These are phyloP conservation scores for Scaptomyza tumidula DNA, from an alignment of 2,888 invertebrate genomes.

Conservation along the genomic window DNA sequence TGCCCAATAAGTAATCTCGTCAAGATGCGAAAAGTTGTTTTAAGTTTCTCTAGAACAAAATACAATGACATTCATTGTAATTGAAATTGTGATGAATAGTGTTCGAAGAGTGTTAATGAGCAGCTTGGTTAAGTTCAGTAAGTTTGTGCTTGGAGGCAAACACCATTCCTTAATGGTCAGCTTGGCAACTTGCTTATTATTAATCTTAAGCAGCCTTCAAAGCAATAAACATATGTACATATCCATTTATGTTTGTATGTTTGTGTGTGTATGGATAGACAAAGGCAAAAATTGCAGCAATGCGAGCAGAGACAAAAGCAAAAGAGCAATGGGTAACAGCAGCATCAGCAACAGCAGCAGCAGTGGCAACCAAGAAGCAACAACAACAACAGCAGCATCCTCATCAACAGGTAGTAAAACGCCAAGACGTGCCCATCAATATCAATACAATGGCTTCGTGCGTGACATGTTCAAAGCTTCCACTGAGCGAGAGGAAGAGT, in stretches of 20 bases:
- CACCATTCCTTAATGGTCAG: slow-evolving; percentile 43
- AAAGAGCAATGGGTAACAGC: slow-evolving; percentile 16
- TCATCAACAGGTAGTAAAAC: slow-evolving; percentile 82
- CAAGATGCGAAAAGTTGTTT: not conserved
- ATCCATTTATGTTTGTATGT: no score
- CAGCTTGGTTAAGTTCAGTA: slow-evolving; percentile 34
- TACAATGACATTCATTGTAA: slow-evolving; percentile 52
- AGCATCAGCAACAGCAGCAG: slow-evolving; percentile 30
- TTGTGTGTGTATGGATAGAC: slow-evolving; percentile 22
- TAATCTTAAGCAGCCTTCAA: slow-evolving; percentile 46
- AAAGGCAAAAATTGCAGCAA: slow-evolving; percentile 48
- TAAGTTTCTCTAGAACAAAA: not conserved
- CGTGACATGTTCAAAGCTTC: slow-evolving; percentile 69
- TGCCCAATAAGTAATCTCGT: not conserved
- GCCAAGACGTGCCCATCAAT: slow-evolving; percentile 80
- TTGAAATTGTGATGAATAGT: slow-evolving; percentile 73
- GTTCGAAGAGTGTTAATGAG: slow-evolving; percentile 68
- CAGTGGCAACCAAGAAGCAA: slow-evolving; percentile 28
- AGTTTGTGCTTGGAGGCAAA: slow-evolving; percentile 14
- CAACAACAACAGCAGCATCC: slow-evolving; percentile 44
- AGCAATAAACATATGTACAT: not conserved
- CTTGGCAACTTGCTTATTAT: slow-evolving; percentile 38
- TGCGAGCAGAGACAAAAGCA: slow-evolving; percentile 9
- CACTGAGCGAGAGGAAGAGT: not conserved
- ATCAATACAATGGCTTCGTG: slow-evolving; percentile 70